Evolutionary conservation across 2,113 vertebrate genomes (phyloP).

Genomic region (Poicephalus meyeri): DNA sequence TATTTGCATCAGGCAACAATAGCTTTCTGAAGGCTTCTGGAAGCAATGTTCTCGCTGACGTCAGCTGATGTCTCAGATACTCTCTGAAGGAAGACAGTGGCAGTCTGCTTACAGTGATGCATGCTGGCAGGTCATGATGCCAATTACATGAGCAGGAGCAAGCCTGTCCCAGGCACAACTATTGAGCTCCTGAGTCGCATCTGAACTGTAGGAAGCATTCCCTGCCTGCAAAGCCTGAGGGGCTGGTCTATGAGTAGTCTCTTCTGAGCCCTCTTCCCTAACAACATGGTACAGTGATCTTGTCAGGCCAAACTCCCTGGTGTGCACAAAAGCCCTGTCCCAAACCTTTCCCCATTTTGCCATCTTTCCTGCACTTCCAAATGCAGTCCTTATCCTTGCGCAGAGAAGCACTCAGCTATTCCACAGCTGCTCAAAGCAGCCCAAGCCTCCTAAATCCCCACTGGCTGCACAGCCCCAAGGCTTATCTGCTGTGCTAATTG

Average conservation of each 20-base stretch:
- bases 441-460: neutral
- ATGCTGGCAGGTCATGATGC: neutral
- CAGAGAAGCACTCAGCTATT: neutral
- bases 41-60: neutral
- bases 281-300: neutral
- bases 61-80: neutral
- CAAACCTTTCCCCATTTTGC: neutral
- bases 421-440: neutral
- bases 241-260: neutral
- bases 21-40: neutral
- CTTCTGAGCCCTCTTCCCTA: neutral
- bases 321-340: neutral
- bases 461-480: neutral
- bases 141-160: neutral
- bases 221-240: neutral
- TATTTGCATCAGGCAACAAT: neutral
- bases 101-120: neutral
- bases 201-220: neutral
- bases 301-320: rapidly evolving
- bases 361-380: neutral
- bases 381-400: neutral
- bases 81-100: neutral
- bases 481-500: neutral
- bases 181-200: neutral
- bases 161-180: neutral